Evolutionary conservation across 2,113 vertebrate genomes (phyloP).

Genomic region (Pterocles orientalis): DNA sequence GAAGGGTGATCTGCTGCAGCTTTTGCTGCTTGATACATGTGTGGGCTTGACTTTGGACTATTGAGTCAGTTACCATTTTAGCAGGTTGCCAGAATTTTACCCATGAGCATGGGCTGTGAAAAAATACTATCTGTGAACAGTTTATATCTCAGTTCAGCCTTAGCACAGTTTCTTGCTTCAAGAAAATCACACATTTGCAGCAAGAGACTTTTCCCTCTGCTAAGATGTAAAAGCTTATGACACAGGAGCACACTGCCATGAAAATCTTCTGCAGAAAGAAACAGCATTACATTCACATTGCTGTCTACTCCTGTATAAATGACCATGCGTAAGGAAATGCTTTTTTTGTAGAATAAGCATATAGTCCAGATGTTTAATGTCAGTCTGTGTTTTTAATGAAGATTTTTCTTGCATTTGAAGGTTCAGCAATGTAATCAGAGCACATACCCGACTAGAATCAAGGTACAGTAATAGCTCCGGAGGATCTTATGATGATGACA

Average conservation of each 20-base stretch:
- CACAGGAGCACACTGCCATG: background rate
- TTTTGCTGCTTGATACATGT: background rate
- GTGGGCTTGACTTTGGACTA: background rate
- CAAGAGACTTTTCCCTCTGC: background rate
- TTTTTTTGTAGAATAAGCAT: background rate
- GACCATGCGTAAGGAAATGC: background rate
- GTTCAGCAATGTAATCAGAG: slow-evolving; percentile 86
- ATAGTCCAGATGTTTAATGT: background rate
- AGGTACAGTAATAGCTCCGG: slow-evolving; percentile 98
- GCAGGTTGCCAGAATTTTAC: background rate
- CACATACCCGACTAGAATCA: slow-evolving; percentile 96
- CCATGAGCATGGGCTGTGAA: background rate
- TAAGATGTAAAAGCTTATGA: background rate
- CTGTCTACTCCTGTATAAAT: background rate
- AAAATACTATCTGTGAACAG: background rate
- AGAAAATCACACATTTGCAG: background rate
- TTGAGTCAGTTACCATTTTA: background rate
- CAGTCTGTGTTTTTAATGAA: background rate
- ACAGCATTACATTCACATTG: background rate
- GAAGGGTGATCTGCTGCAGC: background rate
- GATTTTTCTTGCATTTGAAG: slow-evolving; percentile 66
- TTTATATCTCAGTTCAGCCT: background rate
- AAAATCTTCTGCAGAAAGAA: background rate
- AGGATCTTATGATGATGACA: slow-evolving; percentile 97
- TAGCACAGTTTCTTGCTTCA: background rate